phyloP scores from a whole-genome alignment of 30 jellyfish, hydroid and myxozoan species.

The Aurelia aurita region DNA sequence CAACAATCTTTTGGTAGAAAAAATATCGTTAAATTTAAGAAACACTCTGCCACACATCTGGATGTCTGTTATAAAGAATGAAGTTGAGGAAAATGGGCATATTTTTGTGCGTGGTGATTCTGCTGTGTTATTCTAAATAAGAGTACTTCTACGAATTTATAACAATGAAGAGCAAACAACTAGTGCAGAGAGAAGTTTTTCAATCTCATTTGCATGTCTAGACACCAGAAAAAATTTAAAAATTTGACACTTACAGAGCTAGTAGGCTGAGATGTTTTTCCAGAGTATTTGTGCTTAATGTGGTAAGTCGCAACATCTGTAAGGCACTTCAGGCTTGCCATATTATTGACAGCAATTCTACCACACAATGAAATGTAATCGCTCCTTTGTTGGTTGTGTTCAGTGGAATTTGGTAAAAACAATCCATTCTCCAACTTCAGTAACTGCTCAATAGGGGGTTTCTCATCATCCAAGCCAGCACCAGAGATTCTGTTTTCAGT shows the following conservation, averaged over 20 bases:
- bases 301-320: slow-evolving; percentile 20
- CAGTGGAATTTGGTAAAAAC: slow-evolving; percentile 26
- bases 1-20: too few species aligned
- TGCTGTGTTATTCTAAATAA: not conserved
- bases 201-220: not conserved
- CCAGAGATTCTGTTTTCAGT: slow-evolving; percentile 40
- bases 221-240: not conserved
- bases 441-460: slow-evolving; percentile 15
- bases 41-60: too few species aligned
- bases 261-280: slow-evolving; percentile 12
- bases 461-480: slow-evolving; percentile 1
- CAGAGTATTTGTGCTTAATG: slow-evolving; percentile 5
- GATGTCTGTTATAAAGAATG: too few species aligned
- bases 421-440: not conserved
- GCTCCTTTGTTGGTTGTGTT: slow-evolving; percentile 8
- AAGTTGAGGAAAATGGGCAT: not conserved
- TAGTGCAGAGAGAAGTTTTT: not conserved
- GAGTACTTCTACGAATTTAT: too few species aligned
- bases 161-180: not conserved
- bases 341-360: slow-evolving; percentile 29
- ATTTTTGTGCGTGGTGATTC: not conserved
- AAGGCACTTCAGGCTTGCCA: slow-evolving; percentile 4
- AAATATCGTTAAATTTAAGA: too few species aligned
- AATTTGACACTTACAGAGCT: not conserved
- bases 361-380: slow-evolving; percentile 25